These are phyloP conservation scores for Onychomys arenicola DNA, from an alignment of 2,797 vertebrate genomes.

Conservation along the genomic window DNA sequence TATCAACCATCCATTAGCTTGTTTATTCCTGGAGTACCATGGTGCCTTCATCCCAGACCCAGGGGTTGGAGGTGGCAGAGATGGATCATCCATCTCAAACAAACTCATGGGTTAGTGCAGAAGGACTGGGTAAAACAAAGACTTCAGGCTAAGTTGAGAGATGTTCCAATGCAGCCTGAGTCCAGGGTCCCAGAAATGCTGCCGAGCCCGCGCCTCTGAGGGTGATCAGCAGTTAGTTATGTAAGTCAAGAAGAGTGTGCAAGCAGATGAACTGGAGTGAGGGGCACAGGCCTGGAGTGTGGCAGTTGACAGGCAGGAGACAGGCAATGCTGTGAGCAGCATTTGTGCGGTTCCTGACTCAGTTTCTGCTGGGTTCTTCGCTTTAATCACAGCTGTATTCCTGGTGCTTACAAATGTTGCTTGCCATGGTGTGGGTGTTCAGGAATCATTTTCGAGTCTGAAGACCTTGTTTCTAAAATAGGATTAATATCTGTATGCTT, in stretches of 20 bases:
- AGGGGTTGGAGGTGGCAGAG: not conserved
- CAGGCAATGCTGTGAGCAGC: rapidly evolving
- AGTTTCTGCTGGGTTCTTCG: not conserved
- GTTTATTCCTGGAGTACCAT: not conserved
- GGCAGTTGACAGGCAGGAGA: not conserved
- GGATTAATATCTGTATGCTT: not conserved
- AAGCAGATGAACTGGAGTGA: not conserved
- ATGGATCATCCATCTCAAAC: not conserved
- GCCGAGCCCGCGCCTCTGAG: not conserved
- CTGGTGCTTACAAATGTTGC: not conserved
- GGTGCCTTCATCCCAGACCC: not conserved
- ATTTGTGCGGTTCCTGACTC: not conserved
- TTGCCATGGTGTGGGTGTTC: not conserved
- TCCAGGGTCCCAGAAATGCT: not conserved
- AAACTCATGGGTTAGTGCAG: not conserved
- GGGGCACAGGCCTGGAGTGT: rapidly evolving
- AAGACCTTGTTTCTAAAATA: not conserved
- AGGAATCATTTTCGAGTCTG: not conserved
- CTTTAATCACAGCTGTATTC: not conserved
- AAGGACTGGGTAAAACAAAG: not conserved
- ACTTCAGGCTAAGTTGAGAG: not conserved
- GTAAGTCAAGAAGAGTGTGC: not conserved
- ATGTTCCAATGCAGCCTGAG: rapidly evolving
- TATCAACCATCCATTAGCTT: not conserved
- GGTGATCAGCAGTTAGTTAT: not conserved